A percentile compares a stretch with the other conserved stretches of the same genome.
These are phyloP conservation scores for Ictalurus punctatus DNA, from an alignment of 2,113 vertebrate species.

Conservation along the genomic window DNA sequence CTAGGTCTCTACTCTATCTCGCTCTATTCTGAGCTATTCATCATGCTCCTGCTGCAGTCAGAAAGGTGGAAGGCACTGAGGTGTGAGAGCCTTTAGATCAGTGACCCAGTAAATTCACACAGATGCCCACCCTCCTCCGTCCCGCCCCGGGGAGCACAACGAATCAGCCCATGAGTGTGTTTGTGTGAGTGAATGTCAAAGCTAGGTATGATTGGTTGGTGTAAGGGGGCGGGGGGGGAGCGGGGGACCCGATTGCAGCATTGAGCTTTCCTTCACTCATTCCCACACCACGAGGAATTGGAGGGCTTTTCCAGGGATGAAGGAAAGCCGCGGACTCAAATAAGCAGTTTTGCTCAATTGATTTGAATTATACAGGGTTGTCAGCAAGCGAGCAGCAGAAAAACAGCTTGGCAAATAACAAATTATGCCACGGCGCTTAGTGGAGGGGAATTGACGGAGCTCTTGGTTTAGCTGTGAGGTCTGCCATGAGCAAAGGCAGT, in stretches of 20 bases:
- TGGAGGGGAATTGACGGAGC: conserved; percentile 49
- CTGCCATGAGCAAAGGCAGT: conserved; percentile 16
- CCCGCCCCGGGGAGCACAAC: conserved; percentile 13
- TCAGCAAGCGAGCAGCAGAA: conserved; percentile 51
- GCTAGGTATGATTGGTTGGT: conserved; percentile 24
- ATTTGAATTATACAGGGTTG: conserved; percentile 60
- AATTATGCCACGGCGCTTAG: conserved; percentile 49
- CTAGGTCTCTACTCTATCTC: not conserved
- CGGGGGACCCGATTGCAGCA: not conserved
- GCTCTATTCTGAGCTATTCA: conserved; percentile 12
- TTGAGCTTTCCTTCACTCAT: not conserved
- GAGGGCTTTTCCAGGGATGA: not conserved
- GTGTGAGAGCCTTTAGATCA: conserved; percentile 50
- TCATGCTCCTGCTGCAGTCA: not conserved
- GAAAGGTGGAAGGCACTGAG: conserved; percentile 5
- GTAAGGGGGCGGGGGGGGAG: not conserved
- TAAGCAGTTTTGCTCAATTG: conserved; percentile 56
- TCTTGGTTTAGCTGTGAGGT: conserved; percentile 17
- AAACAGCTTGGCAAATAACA: conserved; percentile 51
- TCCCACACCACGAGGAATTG: not conserved
- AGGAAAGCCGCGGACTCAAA: conserved; percentile 47
- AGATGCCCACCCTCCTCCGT: conserved; percentile 31
- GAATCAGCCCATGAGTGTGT: conserved; percentile 16
- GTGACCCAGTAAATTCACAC: conserved; percentile 50
- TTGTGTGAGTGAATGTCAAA: conserved; percentile 13